Conservation (phyloP, 2,797 vertebrate genomes). For the Halcyon smyrnensis region DNA sequence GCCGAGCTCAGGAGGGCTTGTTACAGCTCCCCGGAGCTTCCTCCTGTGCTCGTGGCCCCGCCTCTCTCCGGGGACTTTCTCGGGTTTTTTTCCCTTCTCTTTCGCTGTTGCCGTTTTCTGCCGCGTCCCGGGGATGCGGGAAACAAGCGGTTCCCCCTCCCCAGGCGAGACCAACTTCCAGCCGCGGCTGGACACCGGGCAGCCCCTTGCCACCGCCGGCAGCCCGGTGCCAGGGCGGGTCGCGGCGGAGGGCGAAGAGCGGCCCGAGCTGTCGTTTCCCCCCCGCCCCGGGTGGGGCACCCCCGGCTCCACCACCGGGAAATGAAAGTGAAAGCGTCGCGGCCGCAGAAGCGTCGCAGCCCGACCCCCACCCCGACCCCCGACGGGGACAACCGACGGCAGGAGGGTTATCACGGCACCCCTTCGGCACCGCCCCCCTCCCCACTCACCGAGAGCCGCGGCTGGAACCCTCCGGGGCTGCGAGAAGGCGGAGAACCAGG, state of each 20-base stretch:
- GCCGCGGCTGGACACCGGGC: not conserved
- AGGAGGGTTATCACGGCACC: not conserved
- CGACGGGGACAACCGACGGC: not conserved
- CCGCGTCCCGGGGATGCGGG: not conserved
- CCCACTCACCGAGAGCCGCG: not conserved
- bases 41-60: not conserved
- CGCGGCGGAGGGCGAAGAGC: not conserved
- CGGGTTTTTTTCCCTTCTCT: accelerated
- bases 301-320: not conserved
- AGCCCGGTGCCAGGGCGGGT: no score
- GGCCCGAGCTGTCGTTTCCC: no score
- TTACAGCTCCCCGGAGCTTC: no score
- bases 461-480: not conserved
- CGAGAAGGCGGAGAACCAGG: not conserved
- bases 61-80: no score
- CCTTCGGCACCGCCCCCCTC: accelerated
- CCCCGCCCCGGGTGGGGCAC: no score
- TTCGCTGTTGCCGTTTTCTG: not conserved
- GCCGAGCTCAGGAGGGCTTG: not conserved
- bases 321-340: not conserved
- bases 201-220: no score
- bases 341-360: no score
- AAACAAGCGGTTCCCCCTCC: not conserved
- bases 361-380: no score
- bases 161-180: not conserved